Evolutionary conservation across 2,113 vertebrate species (phyloP).

Genomic region (Xerus inauris): DNA sequence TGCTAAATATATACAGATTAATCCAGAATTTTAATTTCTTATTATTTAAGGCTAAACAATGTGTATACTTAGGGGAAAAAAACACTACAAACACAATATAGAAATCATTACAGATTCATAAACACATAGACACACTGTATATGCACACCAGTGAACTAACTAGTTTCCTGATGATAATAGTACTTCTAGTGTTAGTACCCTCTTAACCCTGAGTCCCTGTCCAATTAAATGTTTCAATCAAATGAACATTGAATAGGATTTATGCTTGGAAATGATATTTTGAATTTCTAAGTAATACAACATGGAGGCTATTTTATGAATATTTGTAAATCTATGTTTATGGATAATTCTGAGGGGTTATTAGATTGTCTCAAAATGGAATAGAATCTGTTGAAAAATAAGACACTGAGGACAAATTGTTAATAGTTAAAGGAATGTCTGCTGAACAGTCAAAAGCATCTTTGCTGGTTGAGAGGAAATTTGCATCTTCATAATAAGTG

Average conservation of each 20-base stretch:
- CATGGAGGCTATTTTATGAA: not conserved
- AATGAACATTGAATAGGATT: not conserved
- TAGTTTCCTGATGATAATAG: not conserved
- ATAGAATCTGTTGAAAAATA: not conserved
- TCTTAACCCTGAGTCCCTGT: not conserved
- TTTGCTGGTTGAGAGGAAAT: constrained; percentile 56
- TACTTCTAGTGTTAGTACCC: not conserved
- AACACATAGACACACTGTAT: not conserved
- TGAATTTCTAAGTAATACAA: not conserved
- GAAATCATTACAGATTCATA: not conserved
- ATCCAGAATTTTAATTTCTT: not conserved
- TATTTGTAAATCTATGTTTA: not conserved
- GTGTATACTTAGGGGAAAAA: not conserved
- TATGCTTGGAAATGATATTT: not conserved
- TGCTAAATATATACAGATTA: not conserved
- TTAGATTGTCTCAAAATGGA: not conserved
- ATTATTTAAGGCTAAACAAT: not conserved
- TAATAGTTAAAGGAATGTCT: constrained; percentile 39
- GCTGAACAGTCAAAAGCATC: not conserved
- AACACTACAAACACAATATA: not conserved
- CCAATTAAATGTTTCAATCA: not conserved
- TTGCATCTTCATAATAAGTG: constrained; percentile 78
- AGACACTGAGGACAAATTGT: not conserved
- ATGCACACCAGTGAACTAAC: not conserved
- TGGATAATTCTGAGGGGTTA: not conserved